A percentile compares a stretch with the other conserved stretches of the same genome.
These are phyloP conservation scores for Magallana angulata DNA, from an alignment of 1,140 invertebrate genomes.

Conservation along the genomic window DNA sequence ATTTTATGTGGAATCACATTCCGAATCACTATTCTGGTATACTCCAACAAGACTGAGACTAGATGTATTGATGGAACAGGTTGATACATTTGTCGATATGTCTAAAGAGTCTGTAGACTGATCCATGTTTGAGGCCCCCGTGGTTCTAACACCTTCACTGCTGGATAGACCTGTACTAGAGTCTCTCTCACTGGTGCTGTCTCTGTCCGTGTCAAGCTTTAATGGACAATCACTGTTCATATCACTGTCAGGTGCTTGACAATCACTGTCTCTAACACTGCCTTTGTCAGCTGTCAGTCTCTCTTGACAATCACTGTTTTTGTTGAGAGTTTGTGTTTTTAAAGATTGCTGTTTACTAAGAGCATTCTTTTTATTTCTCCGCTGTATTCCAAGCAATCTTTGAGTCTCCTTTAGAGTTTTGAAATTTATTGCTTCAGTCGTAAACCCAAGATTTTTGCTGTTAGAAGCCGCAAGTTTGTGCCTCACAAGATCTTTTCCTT, in stretches of 20 bases:
- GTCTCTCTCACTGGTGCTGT: too few species aligned
- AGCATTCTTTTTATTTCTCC: background rate
- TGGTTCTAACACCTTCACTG: background rate
- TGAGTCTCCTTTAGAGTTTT: conserved; percentile 37
- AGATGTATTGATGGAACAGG: background rate
- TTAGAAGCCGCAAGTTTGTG: conserved; percentile 9
- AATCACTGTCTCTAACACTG: background rate
- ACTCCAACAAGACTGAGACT: background rate
- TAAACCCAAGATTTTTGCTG: conserved; percentile 30
- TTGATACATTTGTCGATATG: background rate
- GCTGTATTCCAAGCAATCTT: conserved; percentile 24
- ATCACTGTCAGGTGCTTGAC: too few species aligned
- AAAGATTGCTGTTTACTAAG: background rate
- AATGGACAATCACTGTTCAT: too few species aligned
- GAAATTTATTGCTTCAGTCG: background rate
- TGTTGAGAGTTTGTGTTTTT: background rate
- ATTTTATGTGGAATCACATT: background rate
- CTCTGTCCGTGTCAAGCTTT: too few species aligned
- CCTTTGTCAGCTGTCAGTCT: background rate
- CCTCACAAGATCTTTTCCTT: conserved; percentile 21
- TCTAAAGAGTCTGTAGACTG: background rate
- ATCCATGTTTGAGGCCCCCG: background rate
- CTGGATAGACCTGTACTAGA: background rate
- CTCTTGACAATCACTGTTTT: background rate
- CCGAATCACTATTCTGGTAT: background rate